Evolutionary conservation across 2,888 invertebrate genomes (phyloP).

Genomic region (Drosophila mettleri): DNA sequence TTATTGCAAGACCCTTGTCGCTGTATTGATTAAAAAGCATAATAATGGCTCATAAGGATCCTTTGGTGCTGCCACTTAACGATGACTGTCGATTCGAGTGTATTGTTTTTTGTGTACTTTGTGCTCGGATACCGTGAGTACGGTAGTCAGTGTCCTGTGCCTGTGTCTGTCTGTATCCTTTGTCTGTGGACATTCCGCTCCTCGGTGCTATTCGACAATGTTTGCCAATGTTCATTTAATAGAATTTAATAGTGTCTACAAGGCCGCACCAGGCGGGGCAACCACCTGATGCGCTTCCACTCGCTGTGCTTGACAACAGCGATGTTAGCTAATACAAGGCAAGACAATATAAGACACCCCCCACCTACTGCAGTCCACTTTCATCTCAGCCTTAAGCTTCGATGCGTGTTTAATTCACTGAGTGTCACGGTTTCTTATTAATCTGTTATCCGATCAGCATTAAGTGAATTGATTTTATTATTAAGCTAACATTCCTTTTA

Average conservation of each 20-base stretch:
- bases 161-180: not conserved
- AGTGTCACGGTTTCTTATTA: not conserved
- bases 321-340: not conserved
- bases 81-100: conserved; percentile 13
- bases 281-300: conserved; percentile 21
- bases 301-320: conserved; percentile 9
- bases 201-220: conserved; percentile 33
- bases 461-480: not conserved
- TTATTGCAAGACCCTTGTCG: conserved; percentile 1
- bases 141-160: not conserved
- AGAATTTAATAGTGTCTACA: conserved; percentile 54
- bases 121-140: conserved; percentile 12
- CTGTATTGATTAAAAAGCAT: conserved; percentile 23
- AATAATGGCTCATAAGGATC: conserved; percentile 25
- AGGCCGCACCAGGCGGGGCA: conserved; percentile 32
- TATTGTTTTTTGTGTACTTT: conserved; percentile 11
- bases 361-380: not conserved
- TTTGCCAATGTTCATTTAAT: conserved; percentile 55
- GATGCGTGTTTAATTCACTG: conserved; percentile 1
- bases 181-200: conserved; percentile 11
- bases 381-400: conserved; percentile 2
- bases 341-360: not conserved
- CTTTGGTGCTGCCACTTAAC: conserved; percentile 13
- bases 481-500: not conserved
- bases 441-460: no score